A percentile compares a stretch with the other conserved stretches of the same genome.
Evolutionary conservation across 2,888 invertebrate species (phyloP).

Genomic region (Coelogynopora nodosa): DNA sequence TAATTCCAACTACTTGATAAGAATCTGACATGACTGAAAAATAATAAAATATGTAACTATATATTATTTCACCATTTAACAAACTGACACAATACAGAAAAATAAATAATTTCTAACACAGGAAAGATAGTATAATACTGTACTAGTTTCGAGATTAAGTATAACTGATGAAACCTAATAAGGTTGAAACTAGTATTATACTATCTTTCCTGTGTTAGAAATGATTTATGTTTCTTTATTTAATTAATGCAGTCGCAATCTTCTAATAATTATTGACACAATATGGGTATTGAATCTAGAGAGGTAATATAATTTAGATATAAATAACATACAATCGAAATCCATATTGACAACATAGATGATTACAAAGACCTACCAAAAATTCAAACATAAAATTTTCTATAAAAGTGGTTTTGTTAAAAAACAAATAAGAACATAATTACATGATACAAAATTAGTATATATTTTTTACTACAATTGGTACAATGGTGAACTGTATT

Average conservation of each 20-base stretch:
- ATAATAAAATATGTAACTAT: not conserved
- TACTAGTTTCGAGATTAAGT: not conserved
- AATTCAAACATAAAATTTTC: not conserved
- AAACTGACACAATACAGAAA: not conserved
- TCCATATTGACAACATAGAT: not conserved
- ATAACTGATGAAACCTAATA: not conserved
- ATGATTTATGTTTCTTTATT: not conserved
- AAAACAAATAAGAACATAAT: not conserved
- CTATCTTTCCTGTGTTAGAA: not conserved
- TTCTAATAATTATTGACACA: not conserved
- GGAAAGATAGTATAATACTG: not conserved
- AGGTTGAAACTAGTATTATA: not conserved
- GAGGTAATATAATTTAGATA: not conserved
- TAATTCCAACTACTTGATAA: not conserved
- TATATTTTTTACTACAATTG: not conserved
- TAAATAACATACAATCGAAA: not conserved
- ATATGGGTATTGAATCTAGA: not conserved
- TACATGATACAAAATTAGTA: not conserved
- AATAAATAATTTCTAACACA: not conserved
- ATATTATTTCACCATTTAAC: not conserved
- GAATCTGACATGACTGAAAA: not conserved
- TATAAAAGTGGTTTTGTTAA: not conserved
- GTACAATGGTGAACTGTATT: not conserved
- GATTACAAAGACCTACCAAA: not conserved
- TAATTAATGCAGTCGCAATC: not conserved